Base-by-base conservation (phyloP, 92 coral and sea anemone genomes). In the Parazoanthus darwini region DNA sequence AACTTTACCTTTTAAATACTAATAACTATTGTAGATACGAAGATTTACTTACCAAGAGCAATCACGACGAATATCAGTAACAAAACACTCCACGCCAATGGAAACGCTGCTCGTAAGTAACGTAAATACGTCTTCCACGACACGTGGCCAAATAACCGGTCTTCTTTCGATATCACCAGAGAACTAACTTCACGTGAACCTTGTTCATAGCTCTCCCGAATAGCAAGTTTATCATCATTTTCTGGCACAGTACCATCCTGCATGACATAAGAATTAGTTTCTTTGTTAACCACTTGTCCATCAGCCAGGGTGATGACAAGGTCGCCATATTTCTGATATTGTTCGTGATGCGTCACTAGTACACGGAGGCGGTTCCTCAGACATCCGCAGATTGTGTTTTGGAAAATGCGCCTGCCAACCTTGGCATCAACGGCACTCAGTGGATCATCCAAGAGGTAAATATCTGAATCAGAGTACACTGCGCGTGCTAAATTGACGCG, bases 401-500 rank as follows among this genome's bases (percentile, higher is more conserved):
- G 58, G 59, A 78, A 78, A 16, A 78, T 78, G 54, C 82, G 11
- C 22, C 82, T 37, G 11, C 82, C 82, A 44, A 78, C 82, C 65
- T 43, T 78, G 59, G 82, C 63, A 78, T 78, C 82, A 43, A 78
- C 82, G 4, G 82, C 82, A 6, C 78, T 74, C 43, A 74, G 43
- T 36, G 78, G 78, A 37, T 74, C 78, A 25, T 74, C 78, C 44
- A 78, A 78, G 16, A 78, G 82, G 6, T 78, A 78, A 16, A 44
- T 78, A 11, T 78, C 38, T 7, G 58, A n/a, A 22, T 78, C 82
- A 78, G 82, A 78, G 23, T 78, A 78, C 15, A 26, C 82, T 78
- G 82, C 82, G 82, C 82, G 82, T 42, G 82, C 82, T 44, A 78
- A 39, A 25, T 48, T 78, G 33, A 78, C 78, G 39, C 78, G 78